Percentiles rank a stretch among this genome's conserved stretches.
These are phyloP conservation scores for Python bivittatus DNA, from an alignment of 2,113 vertebrate species.

Conservation along the genomic window DNA sequence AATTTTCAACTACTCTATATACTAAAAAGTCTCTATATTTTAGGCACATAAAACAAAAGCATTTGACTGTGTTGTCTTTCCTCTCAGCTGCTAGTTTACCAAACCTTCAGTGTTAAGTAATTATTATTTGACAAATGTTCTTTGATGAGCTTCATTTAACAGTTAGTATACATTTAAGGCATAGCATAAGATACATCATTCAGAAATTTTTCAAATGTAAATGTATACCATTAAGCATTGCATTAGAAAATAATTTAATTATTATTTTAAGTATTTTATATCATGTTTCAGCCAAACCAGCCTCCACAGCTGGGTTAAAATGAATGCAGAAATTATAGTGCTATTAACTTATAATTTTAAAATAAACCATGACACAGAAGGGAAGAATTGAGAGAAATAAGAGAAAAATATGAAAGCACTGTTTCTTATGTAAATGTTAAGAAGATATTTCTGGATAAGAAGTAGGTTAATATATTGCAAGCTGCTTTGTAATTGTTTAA, in stretches of 20 bases:
- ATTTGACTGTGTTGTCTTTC: slow-evolving; percentile 60
- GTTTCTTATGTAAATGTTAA: background rate
- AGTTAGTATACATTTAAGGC: slow-evolving; percentile 58
- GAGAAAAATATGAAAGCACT: too few species aligned
- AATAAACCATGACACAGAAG: too few species aligned
- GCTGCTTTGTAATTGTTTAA: background rate
- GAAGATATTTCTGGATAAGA: background rate
- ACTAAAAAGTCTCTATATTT: background rate
- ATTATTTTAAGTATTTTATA: too few species aligned
- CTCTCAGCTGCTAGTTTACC: slow-evolving; percentile 30
- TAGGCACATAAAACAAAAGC: background rate
- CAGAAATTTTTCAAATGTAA: slow-evolving; percentile 47
- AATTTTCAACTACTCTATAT: background rate
- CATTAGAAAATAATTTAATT: slow-evolving; percentile 53
- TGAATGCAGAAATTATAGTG: too few species aligned
- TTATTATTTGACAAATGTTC: slow-evolving; percentile 46
- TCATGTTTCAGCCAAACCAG: too few species aligned
- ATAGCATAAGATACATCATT: slow-evolving; percentile 51
- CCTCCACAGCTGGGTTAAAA: too few species aligned
- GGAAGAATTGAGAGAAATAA: too few species aligned
- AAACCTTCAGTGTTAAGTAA: slow-evolving; percentile 55
- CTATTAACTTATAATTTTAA: too few species aligned
- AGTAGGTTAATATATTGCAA: background rate
- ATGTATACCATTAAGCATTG: slow-evolving; percentile 53
- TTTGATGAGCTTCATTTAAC: slow-evolving; percentile 43